Evolutionary conservation across 2,113 vertebrate genomes (phyloP), one percentile per base, ranked within the genome.

Genomic region (Gasterosteus aculeatus): DNA sequence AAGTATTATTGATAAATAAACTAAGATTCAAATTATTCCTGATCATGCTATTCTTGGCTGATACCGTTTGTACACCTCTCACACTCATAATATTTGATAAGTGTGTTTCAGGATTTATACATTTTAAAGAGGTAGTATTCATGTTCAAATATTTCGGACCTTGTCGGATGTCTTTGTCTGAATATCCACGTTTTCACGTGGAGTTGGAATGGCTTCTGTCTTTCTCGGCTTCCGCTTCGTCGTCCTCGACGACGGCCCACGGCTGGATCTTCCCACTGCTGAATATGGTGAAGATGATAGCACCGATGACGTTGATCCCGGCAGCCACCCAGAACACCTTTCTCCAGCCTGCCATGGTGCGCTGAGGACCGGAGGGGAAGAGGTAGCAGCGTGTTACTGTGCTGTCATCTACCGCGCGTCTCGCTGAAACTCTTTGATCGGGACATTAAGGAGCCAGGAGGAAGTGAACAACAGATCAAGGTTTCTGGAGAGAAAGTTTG

Each of bases 261-360:
- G 80, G 81, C 62, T 96, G 95, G 53, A 94, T 16, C 68, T 93
- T 74, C 15, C 86, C 93, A 1, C 84, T 90, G 82, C 94, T 93
- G 33, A 94, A 93, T 15, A 91, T 7, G 0, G 80, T 54, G 84
- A 26, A 96, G 82, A 93, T 6, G 29, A 93, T 1, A 0, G 93
- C 89, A 5, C 95, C 95, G 2, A 62, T 12, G 0, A 82, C 22
- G 44, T 85, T 93, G 82, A 95, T 69, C 29, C 71, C 92, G 0
- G 93, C 94, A 0, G 93, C 72, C 3, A 95, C 0, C 65, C 85
- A 92, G 89, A 93, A 96, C 49, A 94, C 91, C 9, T 80, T 94
- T 47, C 75, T 95, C 94, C 95, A 95, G 31, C 94, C 94, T 0
- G 62, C 73, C 69, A 93, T 81, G 10, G 92, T 80, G 44, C 88